phyloP scores from a whole-genome alignment of 1,140 invertebrate genomes.

The Pseudomyrmex pallidus region DNA sequence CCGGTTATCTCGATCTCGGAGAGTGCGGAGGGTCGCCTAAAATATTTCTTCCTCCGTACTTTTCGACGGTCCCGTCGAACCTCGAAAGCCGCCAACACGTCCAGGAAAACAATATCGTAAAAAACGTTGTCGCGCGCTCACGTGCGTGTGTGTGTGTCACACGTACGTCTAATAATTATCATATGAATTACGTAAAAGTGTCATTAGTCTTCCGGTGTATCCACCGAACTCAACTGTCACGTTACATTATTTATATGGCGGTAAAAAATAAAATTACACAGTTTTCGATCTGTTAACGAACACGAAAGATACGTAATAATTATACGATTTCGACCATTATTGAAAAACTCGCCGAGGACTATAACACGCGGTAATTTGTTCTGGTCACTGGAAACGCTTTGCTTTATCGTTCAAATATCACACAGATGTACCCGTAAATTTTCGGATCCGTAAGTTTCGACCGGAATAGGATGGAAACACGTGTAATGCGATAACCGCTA shows the following conservation, averaged over 20 bases:
- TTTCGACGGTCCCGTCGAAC: slow-evolving; percentile 65
- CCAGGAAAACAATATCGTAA: slow-evolving; percentile 11
- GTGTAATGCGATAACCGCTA: slow-evolving; percentile 19
- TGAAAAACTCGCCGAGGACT: slow-evolving; percentile 8
- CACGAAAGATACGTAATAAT: neutral
- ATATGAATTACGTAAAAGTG: neutral
- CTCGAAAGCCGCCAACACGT: neutral
- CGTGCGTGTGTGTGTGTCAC: neutral
- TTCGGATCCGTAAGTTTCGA: slow-evolving; percentile 20
- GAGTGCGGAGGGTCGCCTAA: slow-evolving; percentile 70
- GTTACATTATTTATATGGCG: neutral
- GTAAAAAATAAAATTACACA: neutral
- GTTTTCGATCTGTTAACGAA: slow-evolving; percentile 5
- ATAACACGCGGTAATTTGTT: slow-evolving; percentile 11
- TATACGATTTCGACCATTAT: slow-evolving; percentile 1
- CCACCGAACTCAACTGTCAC: neutral
- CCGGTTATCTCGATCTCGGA: slow-evolving; percentile 73
- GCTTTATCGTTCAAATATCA: slow-evolving; percentile 35
- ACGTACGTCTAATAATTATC: slow-evolving; percentile 8
- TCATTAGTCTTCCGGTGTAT: neutral
- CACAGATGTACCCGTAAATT: slow-evolving; percentile 48
- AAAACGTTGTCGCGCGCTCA: neutral
- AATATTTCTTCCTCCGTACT: slow-evolving; percentile 73
- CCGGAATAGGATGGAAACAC: slow-evolving; percentile 48
- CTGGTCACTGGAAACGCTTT: neutral